These are phyloP conservation scores for Semaprochilodus insignis DNA, from an alignment of 2,797 vertebrate genomes.

Conservation along the genomic window DNA sequence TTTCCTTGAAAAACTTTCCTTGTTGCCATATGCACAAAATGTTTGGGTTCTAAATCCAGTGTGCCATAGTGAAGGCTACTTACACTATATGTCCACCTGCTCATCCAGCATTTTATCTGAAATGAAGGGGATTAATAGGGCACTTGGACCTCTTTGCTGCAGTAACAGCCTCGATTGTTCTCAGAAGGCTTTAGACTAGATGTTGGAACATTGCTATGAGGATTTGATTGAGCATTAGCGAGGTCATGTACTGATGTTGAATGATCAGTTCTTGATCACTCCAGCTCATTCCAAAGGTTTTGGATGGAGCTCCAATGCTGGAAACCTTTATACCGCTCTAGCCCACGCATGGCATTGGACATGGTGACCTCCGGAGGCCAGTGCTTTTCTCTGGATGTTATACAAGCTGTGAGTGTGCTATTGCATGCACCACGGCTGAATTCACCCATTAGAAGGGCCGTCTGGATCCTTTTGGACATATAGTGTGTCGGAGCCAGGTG, in stretches of 20 bases:
- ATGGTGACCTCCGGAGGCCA: not conserved
- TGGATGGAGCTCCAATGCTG: not conserved
- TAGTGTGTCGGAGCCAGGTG: not conserved
- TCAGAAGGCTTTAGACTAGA: not conserved
- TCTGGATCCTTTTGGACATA: constrained; percentile 1
- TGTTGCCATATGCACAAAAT: constrained; percentile 8
- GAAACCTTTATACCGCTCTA: not conserved
- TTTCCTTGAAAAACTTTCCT: not conserved
- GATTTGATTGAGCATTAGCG: not conserved
- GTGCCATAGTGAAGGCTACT: not conserved
- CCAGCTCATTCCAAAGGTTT: not conserved
- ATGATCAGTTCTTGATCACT: not conserved
- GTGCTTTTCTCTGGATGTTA: not conserved
- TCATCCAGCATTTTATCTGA: not conserved
- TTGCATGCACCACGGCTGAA: not conserved
- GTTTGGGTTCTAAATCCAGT: not conserved
- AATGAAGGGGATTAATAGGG: not conserved
- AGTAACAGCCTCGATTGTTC: not conserved
- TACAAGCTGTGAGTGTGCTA: not conserved
- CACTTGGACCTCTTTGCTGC: not conserved
- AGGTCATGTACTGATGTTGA: not conserved
- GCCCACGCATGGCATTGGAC: not conserved
- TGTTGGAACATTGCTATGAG: not conserved
- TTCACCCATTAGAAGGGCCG: not conserved
- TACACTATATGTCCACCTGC: not conserved